phyloP scores from a whole-genome alignment of 2,113 vertebrate species.

The Chloropsis cyanopogon region DNA sequence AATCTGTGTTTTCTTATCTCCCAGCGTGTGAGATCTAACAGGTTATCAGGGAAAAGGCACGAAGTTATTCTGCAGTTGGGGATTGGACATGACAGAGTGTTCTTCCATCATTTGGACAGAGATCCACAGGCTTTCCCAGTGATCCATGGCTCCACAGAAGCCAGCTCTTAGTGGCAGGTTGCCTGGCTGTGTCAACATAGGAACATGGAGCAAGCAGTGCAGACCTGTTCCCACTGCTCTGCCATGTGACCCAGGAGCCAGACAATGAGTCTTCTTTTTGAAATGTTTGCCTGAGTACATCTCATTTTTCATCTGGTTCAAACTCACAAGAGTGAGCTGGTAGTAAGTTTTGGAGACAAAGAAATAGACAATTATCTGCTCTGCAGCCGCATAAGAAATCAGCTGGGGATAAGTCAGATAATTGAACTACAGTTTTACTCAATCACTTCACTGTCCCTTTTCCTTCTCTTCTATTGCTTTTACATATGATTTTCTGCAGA shows the following conservation, averaged over 20 bases:
- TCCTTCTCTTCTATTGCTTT: not conserved
- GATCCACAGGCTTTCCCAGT: not conserved
- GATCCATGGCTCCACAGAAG: not conserved
- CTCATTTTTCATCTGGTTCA: not conserved
- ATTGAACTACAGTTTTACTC: not conserved
- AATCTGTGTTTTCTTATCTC: not conserved
- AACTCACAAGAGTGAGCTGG: not conserved
- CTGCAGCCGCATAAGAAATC: not conserved
- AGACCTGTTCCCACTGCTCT: not conserved
- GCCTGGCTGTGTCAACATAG: not conserved
- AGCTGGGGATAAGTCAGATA: not conserved
- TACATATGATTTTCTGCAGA: not conserved
- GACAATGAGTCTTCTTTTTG: not conserved
- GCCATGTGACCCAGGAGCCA: not conserved
- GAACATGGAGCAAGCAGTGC: not conserved
- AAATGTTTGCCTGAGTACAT: not conserved
- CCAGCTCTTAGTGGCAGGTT: not conserved
- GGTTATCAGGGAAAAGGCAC: not conserved
- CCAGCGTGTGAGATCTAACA: not conserved
- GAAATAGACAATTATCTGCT: not conserved
- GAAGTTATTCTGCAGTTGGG: not conserved
- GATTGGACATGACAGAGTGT: not conserved
- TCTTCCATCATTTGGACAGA: not conserved
- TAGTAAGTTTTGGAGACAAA: not conserved
- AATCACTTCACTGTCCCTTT: not conserved